phyloP scores from a whole-genome alignment of 2,888 invertebrate species.

The Bimastos eiseni region DNA sequence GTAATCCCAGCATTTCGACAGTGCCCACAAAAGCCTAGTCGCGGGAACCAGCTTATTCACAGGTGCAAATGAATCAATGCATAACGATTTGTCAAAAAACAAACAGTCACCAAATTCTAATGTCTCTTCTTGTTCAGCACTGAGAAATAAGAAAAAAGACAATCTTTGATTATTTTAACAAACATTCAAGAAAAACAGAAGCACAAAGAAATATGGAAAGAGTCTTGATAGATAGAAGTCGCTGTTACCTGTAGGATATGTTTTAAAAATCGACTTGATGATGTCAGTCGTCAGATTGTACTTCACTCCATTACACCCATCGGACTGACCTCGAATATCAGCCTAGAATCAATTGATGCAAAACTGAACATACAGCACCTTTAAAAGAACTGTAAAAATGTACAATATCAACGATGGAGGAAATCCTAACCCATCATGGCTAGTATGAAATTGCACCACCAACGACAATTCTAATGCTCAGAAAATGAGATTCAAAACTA shows the following conservation, averaged over 20 bases:
- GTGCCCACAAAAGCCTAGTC: too few relatives aligned
- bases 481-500: neutral
- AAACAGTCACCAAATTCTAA: neutral
- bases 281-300: constrained; percentile 96
- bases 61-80: neutral
- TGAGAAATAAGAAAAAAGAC: too few relatives aligned
- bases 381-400: constrained; percentile 20
- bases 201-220: neutral
- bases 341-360: constrained; percentile 64
- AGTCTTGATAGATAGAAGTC: neutral
- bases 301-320: constrained; percentile 92
- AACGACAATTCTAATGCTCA: neutral
- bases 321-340: constrained; percentile 93
- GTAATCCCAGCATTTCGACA: too few relatives aligned
- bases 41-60: too few relatives aligned
- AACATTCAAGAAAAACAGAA: neutral
- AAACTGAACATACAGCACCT: neutral
- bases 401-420: neutral
- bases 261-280: constrained; percentile 96
- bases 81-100: neutral
- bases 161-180: too few relatives aligned
- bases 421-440: neutral
- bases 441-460: neutral
- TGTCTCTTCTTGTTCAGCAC: too few relatives aligned
- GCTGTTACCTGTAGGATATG: constrained; percentile 82